Conservation (phyloP, 2,797 vertebrate species). For the Australoheros facetus region DNA sequence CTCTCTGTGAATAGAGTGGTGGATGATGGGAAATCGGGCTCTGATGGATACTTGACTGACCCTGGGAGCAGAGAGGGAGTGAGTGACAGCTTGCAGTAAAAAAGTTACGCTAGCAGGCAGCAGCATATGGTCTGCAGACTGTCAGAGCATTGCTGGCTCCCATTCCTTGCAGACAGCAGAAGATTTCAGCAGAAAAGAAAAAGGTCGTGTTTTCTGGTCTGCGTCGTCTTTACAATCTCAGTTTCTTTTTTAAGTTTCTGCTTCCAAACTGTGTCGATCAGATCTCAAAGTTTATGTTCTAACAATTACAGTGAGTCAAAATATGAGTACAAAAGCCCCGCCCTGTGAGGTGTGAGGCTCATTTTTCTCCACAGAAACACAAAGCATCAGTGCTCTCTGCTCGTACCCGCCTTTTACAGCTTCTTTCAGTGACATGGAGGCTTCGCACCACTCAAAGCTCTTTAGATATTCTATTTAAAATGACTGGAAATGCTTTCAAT, state of each 20-base stretch:
- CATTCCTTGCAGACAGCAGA: constrained; percentile 19
- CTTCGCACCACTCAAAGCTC: too few relatives aligned
- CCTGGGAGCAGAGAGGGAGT: constrained; percentile 45
- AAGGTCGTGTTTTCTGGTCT: background rate
- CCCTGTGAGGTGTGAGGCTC: too few relatives aligned
- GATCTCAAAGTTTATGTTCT: background rate
- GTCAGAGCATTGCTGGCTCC: constrained; percentile 37
- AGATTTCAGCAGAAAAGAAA: constrained; percentile 11
- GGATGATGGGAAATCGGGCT: constrained; percentile 56
- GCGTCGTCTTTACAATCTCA: background rate
- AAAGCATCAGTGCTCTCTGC: too few relatives aligned
- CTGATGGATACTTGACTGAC: constrained; percentile 54
- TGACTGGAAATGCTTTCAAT: too few relatives aligned
- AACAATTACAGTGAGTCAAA: background rate
- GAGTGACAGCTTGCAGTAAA: constrained; percentile 67
- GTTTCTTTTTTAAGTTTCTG: background rate
- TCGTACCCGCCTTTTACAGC: too few relatives aligned
- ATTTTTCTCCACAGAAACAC: too few relatives aligned
- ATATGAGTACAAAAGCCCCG: background rate
- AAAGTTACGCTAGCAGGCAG: constrained; percentile 42
- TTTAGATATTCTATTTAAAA: too few relatives aligned
- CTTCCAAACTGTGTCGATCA: background rate
- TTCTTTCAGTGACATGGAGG: too few relatives aligned
- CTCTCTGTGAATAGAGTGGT: constrained; percentile 51
- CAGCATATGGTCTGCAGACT: constrained; percentile 57